These are phyloP conservation scores for Mystacides longicornis DNA, from an alignment of 2,888 invertebrate genomes.

Conservation along the genomic window DNA sequence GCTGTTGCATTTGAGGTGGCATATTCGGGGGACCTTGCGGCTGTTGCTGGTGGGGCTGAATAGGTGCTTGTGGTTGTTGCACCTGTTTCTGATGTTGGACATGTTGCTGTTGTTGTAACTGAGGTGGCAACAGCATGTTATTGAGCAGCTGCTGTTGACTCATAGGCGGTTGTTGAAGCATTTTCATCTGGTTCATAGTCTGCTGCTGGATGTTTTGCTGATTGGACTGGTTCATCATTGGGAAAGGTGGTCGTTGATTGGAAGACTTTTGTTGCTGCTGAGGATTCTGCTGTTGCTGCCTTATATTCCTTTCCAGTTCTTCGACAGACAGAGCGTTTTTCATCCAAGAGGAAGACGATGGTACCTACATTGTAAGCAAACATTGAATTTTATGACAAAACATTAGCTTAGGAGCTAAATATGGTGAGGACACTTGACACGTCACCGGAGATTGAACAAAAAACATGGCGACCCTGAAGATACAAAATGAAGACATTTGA, in stretches of 20 bases:
- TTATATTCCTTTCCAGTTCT: conserved; percentile 62
- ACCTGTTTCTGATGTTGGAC: conserved; percentile 27
- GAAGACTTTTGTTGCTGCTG: conserved; percentile 27
- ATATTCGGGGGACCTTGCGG: conserved; percentile 28
- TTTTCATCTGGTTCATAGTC: conserved; percentile 29
- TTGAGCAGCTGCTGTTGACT: conserved; percentile 27
- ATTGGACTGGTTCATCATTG: conserved; percentile 22
- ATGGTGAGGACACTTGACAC: too few species aligned
- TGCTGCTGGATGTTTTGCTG: conserved; percentile 33
- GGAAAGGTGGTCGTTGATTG: conserved; percentile 14
- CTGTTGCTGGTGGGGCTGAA: conserved; percentile 32
- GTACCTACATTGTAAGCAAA: too few species aligned
- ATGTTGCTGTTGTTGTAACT: conserved; percentile 27
- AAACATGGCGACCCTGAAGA: too few species aligned
- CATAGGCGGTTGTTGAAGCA: conserved; percentile 28
- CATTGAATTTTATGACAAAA: too few species aligned
- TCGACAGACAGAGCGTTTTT: conserved; percentile 67
- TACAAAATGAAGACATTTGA: too few species aligned
- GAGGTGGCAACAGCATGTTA: conserved; percentile 21
- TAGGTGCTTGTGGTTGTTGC: conserved; percentile 30
- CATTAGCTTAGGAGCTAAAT: too few species aligned
- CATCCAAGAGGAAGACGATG: conserved; percentile 28
- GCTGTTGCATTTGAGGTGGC: conserved; percentile 26
- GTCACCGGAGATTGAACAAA: too few species aligned
- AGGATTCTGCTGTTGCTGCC: conserved; percentile 41